phyloP scores from a whole-genome alignment of 1,140 invertebrate genomes.

The Trissolcus basalis region DNA sequence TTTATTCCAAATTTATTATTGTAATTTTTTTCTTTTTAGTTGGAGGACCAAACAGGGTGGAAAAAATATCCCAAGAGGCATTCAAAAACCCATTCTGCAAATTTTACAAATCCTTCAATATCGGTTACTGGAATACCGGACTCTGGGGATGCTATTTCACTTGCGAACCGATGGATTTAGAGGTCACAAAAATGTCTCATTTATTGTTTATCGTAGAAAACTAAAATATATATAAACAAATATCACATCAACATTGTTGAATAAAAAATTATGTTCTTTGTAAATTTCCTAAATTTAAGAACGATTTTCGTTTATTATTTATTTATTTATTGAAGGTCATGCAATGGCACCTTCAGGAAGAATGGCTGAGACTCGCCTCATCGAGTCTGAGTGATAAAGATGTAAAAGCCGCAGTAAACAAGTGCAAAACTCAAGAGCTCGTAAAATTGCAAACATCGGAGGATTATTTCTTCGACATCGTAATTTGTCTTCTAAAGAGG shows the following conservation, averaged over 20 bases:
- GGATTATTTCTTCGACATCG: constrained; percentile 58
- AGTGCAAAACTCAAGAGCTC: constrained; percentile 65
- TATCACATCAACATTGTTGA: no score
- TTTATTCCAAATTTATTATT: no score
- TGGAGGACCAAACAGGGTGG: constrained; percentile 63
- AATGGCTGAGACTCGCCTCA: constrained; percentile 38
- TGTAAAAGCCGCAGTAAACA: constrained; percentile 68
- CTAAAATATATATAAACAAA: no score
- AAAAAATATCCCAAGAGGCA: constrained; percentile 60
- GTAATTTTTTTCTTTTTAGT: constrained; percentile 54
- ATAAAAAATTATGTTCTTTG: no score
- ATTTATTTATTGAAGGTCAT: constrained; percentile 48
- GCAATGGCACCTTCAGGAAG: background rate
- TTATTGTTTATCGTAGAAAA: no score
- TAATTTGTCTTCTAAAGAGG: constrained; percentile 33
- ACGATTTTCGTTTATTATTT: background rate
- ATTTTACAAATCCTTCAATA: constrained; percentile 70
- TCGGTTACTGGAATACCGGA: constrained; percentile 69
- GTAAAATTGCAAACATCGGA: constrained; percentile 41
- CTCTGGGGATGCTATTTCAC: constrained; percentile 74
- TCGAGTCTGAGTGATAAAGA: constrained; percentile 66
- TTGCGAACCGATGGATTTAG: constrained; percentile 59
- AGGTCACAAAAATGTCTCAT: constrained; percentile 11
- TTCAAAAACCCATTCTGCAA: constrained; percentile 65
- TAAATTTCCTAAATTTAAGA: no score